Evolutionary conservation across 1,140 invertebrate genomes (phyloP).

Genomic region (Tetramorium simillimum): DNA sequence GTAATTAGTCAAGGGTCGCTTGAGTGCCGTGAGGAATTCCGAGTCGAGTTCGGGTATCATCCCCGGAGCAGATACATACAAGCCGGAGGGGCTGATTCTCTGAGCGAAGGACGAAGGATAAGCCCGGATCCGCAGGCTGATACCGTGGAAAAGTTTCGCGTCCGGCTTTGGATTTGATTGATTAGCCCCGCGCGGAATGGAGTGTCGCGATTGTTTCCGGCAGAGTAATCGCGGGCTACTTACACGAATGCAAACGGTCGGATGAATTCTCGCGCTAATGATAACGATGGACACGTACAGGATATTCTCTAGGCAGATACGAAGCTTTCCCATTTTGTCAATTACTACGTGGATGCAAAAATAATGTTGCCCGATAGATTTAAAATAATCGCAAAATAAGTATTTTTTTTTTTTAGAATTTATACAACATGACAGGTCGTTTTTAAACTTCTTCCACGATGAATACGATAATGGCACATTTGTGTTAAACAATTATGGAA

Average conservation of each 20-base stretch:
- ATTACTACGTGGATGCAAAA: slow-evolving; percentile 15
- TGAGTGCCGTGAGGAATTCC: slow-evolving; percentile 71
- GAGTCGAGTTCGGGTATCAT: slow-evolving; percentile 68
- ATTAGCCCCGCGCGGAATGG: slow-evolving; percentile 66
- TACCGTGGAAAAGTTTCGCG: slow-evolving; percentile 69
- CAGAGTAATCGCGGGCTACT: slow-evolving; percentile 50
- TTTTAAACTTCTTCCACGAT: neutral
- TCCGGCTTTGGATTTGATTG: slow-evolving; percentile 71
- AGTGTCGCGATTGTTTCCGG: slow-evolving; percentile 72
- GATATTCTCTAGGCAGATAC: neutral
- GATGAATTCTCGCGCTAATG: slow-evolving; percentile 49
- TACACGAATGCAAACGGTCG: slow-evolving; percentile 55
- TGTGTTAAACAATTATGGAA: slow-evolving; percentile 43
- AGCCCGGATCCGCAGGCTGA: slow-evolving; percentile 62
- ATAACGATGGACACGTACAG: neutral
- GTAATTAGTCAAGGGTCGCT: slow-evolving; percentile 84
- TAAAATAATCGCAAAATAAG: neutral
- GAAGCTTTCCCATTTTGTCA: slow-evolving; percentile 31
- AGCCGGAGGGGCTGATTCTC: slow-evolving; percentile 49
- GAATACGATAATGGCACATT: slow-evolving; percentile 36
- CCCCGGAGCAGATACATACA: slow-evolving; percentile 15
- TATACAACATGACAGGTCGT: neutral
- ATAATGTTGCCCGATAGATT: neutral
- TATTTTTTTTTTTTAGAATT: slow-evolving; percentile 19
- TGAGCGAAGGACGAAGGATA: slow-evolving; percentile 59